phyloP scores from a whole-genome alignment of 1,140 invertebrate genomes.

The Steinernema feltiae region DNA sequence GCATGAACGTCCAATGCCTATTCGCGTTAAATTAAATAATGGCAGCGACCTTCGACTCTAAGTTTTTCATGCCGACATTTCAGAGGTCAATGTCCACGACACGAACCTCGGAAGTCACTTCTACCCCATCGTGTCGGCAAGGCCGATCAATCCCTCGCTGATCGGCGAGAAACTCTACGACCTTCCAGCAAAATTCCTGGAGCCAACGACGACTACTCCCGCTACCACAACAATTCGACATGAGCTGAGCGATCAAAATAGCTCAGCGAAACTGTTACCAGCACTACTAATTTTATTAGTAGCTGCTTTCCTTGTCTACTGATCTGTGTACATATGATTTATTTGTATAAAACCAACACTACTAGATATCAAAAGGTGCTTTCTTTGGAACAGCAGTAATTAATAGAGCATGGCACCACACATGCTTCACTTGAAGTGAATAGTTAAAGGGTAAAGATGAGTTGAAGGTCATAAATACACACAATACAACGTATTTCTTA shows the following conservation, averaged over 20 bases:
- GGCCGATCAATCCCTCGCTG: conserved; percentile 42
- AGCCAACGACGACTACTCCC: conserved; percentile 17
- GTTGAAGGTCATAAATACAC: neutral
- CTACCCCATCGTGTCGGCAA: conserved; percentile 45
- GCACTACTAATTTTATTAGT: neutral
- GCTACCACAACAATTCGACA: neutral
- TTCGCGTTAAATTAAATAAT: too few species aligned
- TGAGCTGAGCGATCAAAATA: neutral
- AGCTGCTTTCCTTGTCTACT: neutral
- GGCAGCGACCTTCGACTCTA: neutral
- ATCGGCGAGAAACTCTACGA: conserved; percentile 43
- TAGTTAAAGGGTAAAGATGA: neutral
- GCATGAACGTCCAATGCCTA: too few species aligned
- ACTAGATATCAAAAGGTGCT: neutral
- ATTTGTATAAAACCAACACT: neutral
- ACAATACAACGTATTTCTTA: neutral
- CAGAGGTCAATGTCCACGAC: conserved; percentile 45
- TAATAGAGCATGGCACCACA: neutral
- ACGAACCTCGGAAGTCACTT: conserved; percentile 38
- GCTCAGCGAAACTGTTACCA: neutral
- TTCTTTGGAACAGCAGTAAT: neutral
- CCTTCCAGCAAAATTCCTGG: conserved; percentile 34
- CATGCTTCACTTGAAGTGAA: neutral
- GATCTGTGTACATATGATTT: conserved; percentile 21
- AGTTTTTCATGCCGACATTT: conserved; percentile 19